Evolutionary conservation across 2,797 vertebrate genomes (phyloP).

Genomic region (Girardinus metallicus): DNA sequence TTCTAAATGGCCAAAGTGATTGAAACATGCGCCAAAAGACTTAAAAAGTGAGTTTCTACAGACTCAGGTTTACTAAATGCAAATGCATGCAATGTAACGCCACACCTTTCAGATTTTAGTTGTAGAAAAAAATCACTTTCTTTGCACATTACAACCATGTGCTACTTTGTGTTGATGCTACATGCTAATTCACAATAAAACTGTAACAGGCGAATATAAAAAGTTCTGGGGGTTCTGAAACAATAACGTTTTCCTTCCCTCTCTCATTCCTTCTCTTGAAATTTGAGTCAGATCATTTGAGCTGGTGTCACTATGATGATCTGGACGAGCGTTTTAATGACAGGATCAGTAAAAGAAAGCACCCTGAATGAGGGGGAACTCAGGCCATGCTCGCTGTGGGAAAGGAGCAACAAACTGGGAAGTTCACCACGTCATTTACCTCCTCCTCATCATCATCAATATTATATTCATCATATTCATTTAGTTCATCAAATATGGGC

Average conservation of each 20-base stretch:
- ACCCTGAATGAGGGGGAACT: background rate
- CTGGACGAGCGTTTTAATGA: background rate
- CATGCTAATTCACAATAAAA: background rate
- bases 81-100: background rate
- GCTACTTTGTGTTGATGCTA: background rate
- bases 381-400: slow-evolving; percentile 20
- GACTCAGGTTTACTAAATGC: background rate
- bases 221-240: background rate
- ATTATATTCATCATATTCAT: slow-evolving; percentile 65
- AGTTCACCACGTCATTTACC: slow-evolving; percentile 59
- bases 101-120: background rate
- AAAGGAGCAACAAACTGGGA: slow-evolving; percentile 1
- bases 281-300: background rate
- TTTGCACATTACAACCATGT: background rate
- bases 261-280: background rate
- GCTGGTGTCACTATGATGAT: background rate
- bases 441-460: slow-evolving; percentile 57
- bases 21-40: background rate
- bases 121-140: background rate
- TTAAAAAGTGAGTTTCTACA: background rate
- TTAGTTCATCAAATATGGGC: slow-evolving; percentile 67
- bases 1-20: background rate
- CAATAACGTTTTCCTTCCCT: background rate
- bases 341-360: background rate
- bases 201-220: background rate